These are phyloP conservation scores for Pygoscelis adeliae DNA, from an alignment of 2,113 vertebrate species.

Conservation along the genomic window DNA sequence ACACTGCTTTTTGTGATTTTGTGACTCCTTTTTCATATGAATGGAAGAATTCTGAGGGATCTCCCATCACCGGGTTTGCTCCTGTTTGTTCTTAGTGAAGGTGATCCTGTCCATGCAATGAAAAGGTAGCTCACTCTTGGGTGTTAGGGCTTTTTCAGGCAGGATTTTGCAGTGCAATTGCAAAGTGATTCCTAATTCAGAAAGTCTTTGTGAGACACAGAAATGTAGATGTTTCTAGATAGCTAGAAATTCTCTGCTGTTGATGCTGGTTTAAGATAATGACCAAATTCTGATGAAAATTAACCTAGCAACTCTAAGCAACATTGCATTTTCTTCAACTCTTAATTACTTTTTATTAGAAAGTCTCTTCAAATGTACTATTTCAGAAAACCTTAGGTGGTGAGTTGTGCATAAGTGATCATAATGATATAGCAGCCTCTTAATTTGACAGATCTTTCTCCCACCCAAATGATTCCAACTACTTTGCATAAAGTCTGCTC, in stretches of 20 bases:
- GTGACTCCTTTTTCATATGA: background rate
- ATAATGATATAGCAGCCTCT: background rate
- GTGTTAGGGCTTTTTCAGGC: background rate
- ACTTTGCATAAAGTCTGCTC: background rate
- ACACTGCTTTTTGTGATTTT: background rate
- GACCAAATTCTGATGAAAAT: background rate
- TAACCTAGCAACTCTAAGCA: background rate
- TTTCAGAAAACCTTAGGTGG: background rate
- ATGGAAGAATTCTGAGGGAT: background rate
- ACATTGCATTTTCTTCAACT: background rate
- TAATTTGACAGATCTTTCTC: background rate
- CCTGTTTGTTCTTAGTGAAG: background rate
- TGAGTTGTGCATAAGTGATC: background rate
- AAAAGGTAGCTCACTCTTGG: background rate
- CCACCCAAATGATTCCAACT: background rate
- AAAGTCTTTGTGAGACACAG: background rate
- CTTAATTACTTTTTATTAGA: background rate
- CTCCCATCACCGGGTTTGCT: background rate
- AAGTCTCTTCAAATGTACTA: background rate
- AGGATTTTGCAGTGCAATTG: background rate
- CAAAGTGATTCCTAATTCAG: background rate
- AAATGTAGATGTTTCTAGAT: background rate
- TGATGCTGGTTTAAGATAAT: background rate
- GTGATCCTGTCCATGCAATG: background rate
- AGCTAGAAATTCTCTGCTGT: background rate